These are phyloP conservation scores for Tachycineta bicolor DNA, from an alignment of 2,113 vertebrate species.

Conservation along the genomic window DNA sequence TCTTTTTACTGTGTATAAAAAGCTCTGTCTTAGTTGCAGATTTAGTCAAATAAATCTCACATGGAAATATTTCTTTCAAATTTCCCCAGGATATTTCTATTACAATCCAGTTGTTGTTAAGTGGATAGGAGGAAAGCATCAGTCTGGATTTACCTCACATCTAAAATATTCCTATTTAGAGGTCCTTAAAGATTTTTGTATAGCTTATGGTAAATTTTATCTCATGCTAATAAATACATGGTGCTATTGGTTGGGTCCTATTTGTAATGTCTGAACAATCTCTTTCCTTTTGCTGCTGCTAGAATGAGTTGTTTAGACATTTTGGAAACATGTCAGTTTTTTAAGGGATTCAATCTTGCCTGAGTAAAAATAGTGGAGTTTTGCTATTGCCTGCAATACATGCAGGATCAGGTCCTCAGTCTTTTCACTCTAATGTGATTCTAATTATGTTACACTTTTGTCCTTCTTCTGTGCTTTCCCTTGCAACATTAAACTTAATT, in stretches of 20 bases:
- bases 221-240: background rate
- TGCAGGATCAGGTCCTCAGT: constrained; percentile 17
- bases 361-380: constrained; percentile 30
- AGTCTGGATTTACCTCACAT: background rate
- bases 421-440: constrained; percentile 23
- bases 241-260: background rate
- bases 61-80: background rate
- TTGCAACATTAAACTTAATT: constrained; percentile 58
- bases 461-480: constrained; percentile 43
- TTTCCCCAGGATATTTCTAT: background rate
- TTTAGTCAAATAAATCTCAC: background rate
- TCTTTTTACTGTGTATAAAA: background rate
- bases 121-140: background rate
- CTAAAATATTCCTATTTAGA: background rate
- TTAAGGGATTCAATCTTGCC: background rate
- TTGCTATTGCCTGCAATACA: constrained; percentile 1
- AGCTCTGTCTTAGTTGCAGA: background rate
- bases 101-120: background rate
- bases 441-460: constrained; percentile 43
- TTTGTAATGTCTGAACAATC: background rate
- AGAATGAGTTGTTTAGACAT: background rate
- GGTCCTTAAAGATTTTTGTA: background rate
- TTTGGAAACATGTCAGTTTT: constrained; percentile 11
- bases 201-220: background rate
- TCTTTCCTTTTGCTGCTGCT: background rate